Conservation (phyloP, 2,888 invertebrate species). For the Thera britannica region DNA sequence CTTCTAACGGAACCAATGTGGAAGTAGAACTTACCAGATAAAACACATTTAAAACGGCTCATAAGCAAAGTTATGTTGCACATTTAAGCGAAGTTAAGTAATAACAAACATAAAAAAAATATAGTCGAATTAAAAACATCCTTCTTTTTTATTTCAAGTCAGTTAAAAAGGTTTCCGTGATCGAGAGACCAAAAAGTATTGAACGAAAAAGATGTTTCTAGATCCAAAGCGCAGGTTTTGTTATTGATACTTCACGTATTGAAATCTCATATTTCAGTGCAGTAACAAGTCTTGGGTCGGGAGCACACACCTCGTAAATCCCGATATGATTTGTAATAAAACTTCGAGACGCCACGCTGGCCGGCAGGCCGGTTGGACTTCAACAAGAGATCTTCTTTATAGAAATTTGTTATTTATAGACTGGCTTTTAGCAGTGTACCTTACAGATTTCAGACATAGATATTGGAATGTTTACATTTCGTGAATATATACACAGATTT, state of each 20-base stretch:
- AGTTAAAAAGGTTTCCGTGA: background rate
- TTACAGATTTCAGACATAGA: constrained; percentile 2
- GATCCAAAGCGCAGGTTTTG: constrained; percentile 14
- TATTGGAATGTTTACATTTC: background rate
- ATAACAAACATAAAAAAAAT: too few species aligned
- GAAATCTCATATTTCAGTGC: constrained; percentile 54
- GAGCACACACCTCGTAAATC: constrained; percentile 63
- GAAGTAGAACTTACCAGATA: too few species aligned
- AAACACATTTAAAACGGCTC: too few species aligned
- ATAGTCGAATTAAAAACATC: too few species aligned
- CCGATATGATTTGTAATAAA: constrained; percentile 63
- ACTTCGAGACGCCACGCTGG: constrained; percentile 46
- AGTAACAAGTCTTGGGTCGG: constrained; percentile 54
- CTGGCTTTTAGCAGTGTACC: constrained; percentile 18
- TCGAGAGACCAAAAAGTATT: background rate
- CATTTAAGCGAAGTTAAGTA: too few species aligned
- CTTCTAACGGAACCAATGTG: too few species aligned
- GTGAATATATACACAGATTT: too few species aligned
- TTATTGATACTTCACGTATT: constrained; percentile 43
- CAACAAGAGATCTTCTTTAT: constrained; percentile 43
- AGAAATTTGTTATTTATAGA: constrained; percentile 41
- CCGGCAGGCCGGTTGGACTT: constrained; percentile 41
- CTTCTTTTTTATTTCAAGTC: background rate
- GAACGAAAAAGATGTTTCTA: background rate
- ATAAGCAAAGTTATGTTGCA: too few species aligned